These are phyloP conservation scores for Calosoma granatense DNA, from an alignment of 1,140 invertebrate genomes.

Conservation along the genomic window DNA sequence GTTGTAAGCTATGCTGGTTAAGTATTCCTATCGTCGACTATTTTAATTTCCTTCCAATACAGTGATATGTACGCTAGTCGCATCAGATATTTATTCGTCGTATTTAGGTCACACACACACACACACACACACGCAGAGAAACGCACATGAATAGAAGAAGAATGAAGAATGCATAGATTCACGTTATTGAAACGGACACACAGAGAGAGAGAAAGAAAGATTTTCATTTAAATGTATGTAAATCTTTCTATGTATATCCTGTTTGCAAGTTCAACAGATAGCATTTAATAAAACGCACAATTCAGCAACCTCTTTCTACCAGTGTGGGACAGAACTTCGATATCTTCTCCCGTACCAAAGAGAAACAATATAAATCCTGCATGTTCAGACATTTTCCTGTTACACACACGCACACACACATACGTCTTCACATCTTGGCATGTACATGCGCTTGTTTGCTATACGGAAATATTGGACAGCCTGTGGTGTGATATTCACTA, in stretches of 20 bases:
- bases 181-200: neutral
- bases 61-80: neutral
- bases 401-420: conserved; percentile 8
- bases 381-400: neutral
- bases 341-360: neutral
- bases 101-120: neutral
- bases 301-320: neutral
- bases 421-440: neutral
- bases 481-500: no score
- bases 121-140: no score
- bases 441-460: no score
- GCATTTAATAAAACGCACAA: neutral
- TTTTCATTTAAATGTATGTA: neutral
- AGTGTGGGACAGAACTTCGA: no score
- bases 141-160: no score
- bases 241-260: neutral
- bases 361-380: neutral
- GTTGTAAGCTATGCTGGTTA: no score
- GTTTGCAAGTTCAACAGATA: neutral
- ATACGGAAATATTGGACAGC: no score
- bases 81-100: neutral
- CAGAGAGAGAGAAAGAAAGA: neutral
- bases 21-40: no score
- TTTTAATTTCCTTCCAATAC: no score
- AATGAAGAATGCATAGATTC: neutral